Base-by-base conservation (phyloP, 1,140 invertebrate species). In the Lucilia cuprina region DNA sequence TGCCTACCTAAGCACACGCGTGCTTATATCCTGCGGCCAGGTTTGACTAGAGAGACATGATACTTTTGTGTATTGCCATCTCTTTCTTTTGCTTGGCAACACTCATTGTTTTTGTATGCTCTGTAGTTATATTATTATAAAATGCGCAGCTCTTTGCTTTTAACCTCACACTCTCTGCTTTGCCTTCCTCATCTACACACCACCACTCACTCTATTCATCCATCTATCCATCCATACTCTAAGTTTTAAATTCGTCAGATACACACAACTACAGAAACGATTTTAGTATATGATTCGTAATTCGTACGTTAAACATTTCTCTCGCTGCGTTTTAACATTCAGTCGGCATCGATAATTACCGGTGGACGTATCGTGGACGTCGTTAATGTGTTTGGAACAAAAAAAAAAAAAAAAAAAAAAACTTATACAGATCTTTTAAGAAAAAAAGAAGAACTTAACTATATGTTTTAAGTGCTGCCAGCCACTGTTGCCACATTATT, bases 311-410 rank as follows among this genome's bases (percentile, higher is more conserved):
- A 82, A 80, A 74, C 84, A 88, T 88, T 87, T 87, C 89, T 90
- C 89, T 89, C 87, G 89, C 87, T 88, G 87, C 89, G 87, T 90
- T 90, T 90, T 88, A 89, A 87, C 89, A 90, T 89, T 90, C 89
- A 90, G 88, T 90, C 89, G 87, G 86, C 87, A 90, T 88, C 87
- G 87, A 90, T 90, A 90, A 90, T 90, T 90, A 90, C 88, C 88
- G 89, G 87, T 90, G 89, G 89, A 89, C 89, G 87, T 90, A 90
- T 88, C 89, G 88, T 88, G 88, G 35, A 84, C 35, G 70, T 65
- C 70, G 83, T 70, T 84, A 55, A 47, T 70, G 78, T 55, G 80
- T 70, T 80, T 84, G 41, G 17, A 74, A 49, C 30, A 78, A 80
- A 82, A 55, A 84, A 70, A 70, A 70, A 80, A 82, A 55, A 84